Base-by-base conservation (phyloP, 2,113 vertebrate species). In the Alethe diademata region DNA sequence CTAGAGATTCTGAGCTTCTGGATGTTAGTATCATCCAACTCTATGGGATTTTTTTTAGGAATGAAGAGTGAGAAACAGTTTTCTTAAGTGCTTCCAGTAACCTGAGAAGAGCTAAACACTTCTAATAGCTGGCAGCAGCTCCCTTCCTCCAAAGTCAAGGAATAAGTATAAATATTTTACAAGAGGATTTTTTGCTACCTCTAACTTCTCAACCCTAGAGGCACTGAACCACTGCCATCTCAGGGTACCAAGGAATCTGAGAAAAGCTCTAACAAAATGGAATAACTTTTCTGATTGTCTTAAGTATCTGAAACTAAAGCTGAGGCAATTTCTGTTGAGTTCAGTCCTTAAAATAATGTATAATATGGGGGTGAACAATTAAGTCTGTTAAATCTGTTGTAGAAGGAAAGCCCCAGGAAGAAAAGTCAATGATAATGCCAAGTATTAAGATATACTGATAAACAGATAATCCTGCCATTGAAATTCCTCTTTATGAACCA, bases 401-500 rank as follows among this genome's bases (percentile, higher is more conserved):
- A 51, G 61, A 81, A 50, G 10, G 35, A 73, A 73, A 92, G 17
- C 22, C 22, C 40, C 67, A 67, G 23, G 61, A 73, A 43, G 18
- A 91, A 36, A 90, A 61, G 54, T 74, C 8, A 14, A 64, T 75
- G 65, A 61, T 45, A 83, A 64, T 75, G 48, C 17, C 26, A 62
- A 28, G 16, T 83, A 73, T 86, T 83, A 80, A 74, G 64, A 84
- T 62, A 57, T n/a, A 86, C 14, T 42, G 38, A 45, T 84, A 92
- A 89, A 87, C 19, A 88, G 35, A 69, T 83, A 90, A 86, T 91
- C 56, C 56, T 88, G 51, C 62, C 78, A 66, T n/a, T 88, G 56
- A 73, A 86, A 75, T 95, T 94, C 45, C 31, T 88, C 47, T 90
- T 95, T 74, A 60, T 36, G 67, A 90, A 78, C 75, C 81, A 82